phyloP scores from a whole-genome alignment of 2,113 vertebrate species.

The Prunella fulvescens region DNA sequence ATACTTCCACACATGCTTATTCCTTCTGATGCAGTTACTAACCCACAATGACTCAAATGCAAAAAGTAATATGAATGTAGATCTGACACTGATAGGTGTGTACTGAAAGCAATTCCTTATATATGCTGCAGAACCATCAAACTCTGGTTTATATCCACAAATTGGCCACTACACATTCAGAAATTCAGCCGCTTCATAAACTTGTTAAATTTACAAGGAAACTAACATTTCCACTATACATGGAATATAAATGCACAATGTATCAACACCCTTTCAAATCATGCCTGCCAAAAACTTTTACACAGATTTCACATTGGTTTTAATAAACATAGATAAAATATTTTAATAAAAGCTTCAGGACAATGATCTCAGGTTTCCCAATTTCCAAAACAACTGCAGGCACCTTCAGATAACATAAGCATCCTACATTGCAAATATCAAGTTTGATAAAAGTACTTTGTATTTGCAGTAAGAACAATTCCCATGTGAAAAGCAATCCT shows the following conservation, averaged over 20 bases:
- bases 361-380: neutral
- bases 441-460: neutral
- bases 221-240: neutral
- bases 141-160: neutral
- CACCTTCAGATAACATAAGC: neutral
- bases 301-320: neutral
- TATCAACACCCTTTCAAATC: neutral
- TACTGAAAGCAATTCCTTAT: neutral
- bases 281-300: neutral
- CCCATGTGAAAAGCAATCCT: neutral
- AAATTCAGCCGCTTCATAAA: neutral
- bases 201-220: neutral
- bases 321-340: neutral
- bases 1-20: neutral
- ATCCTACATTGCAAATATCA: neutral
- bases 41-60: neutral
- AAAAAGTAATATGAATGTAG: neutral
- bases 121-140: neutral
- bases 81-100: neutral
- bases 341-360: neutral
- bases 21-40: neutral
- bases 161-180: neutral
- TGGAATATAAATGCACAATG: neutral
- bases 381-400: neutral
- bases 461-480: neutral